Percentiles rank a stretch among this genome's conserved stretches.
phyloP scores from a whole-genome alignment of 2,113 vertebrate species.

The Notarius lentiginosus region DNA sequence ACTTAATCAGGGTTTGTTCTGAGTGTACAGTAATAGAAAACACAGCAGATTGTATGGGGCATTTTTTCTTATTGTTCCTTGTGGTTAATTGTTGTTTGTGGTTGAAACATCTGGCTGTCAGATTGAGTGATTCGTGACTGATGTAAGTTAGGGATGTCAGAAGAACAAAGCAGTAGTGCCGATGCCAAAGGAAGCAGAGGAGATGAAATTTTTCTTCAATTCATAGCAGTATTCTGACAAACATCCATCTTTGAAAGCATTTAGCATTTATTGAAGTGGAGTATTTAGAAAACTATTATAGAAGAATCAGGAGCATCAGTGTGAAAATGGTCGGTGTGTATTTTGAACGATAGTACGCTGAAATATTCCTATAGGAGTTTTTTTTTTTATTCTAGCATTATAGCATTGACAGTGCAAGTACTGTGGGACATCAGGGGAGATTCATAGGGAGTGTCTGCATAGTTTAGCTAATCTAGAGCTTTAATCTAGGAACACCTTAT shows the following conservation, averaged over 20 bases:
- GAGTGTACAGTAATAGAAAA: background rate
- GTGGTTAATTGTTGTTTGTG: constrained; percentile 1
- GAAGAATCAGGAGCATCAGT: background rate
- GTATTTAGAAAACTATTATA: background rate
- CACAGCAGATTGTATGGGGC: background rate
- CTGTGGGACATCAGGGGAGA: background rate
- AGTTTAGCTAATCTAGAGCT: constrained; percentile 5
- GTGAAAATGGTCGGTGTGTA: background rate
- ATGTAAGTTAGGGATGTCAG: background rate
- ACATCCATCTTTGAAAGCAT: background rate
- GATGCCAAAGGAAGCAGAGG: background rate
- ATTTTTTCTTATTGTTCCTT: background rate
- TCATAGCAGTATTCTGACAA: constrained; percentile 7
- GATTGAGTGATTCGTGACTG: background rate
- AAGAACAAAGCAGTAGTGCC: background rate
- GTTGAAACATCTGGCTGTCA: background rate
- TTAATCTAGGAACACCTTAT: constrained; percentile 14
- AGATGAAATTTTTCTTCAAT: background rate
- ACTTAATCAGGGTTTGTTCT: background rate
- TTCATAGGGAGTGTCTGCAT: constrained; percentile 3
- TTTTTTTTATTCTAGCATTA: background rate
- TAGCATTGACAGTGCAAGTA: background rate
- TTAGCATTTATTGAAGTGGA: background rate
- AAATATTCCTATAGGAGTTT: background rate
- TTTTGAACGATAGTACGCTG: background rate